Conservation (phyloP, 2,113 vertebrate species). For the Aspidoscelis tigris region DNA sequence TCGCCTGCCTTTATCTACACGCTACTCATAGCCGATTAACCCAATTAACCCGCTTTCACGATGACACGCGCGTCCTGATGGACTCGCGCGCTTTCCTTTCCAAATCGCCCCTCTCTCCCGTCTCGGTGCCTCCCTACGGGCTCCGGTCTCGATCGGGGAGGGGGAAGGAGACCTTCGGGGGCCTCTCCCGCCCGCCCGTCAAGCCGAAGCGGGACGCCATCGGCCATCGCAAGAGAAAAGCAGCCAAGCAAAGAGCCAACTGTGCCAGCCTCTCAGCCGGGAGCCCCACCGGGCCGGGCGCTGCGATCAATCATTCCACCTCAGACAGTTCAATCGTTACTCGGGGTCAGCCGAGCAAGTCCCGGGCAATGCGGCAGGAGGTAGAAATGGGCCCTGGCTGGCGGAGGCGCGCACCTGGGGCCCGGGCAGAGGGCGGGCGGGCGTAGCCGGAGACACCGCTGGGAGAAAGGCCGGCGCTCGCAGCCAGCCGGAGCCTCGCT, state of each 20-base stretch:
- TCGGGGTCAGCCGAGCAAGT: background rate
- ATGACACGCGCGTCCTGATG: background rate
- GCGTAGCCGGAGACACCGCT: background rate
- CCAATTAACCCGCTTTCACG: background rate
- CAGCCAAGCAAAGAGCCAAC: accelerated
- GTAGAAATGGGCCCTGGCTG: background rate
- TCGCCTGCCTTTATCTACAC: background rate
- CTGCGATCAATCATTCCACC: background rate
- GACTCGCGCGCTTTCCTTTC: too few relatives aligned
- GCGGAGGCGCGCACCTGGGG: background rate
- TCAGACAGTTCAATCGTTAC: slow-evolving; percentile 11
- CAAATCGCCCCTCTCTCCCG: background rate
- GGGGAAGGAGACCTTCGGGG: accelerated
- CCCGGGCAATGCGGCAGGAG: background rate
- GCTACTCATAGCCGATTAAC: background rate
- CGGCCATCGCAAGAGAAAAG: accelerated
- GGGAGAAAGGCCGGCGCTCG: background rate
- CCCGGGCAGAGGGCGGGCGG: background rate
- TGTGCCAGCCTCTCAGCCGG: background rate
- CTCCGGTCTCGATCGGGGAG: background rate
- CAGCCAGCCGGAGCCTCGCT: background rate
- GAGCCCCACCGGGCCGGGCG: background rate
- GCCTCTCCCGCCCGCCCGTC: background rate
- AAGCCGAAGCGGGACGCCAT: background rate
- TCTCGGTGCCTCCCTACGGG: background rate